These are phyloP conservation scores for Paraplagusia blochii DNA, from an alignment of 2,113 vertebrate species.

Conservation along the genomic window DNA sequence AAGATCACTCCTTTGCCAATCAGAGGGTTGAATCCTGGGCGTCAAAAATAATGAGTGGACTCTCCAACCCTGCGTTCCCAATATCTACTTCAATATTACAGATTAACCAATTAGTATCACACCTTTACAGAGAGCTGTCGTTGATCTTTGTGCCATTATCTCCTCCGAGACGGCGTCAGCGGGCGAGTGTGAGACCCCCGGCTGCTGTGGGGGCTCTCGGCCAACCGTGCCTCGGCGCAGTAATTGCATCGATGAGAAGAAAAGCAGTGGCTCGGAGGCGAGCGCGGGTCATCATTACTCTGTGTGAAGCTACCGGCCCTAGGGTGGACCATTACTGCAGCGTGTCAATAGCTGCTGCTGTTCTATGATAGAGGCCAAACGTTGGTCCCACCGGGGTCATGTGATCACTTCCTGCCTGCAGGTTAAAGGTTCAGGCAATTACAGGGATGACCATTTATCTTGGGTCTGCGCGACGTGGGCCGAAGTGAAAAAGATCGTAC, in stretches of 20 bases:
- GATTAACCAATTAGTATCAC: conserved; percentile 27
- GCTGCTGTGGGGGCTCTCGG: conserved; percentile 14
- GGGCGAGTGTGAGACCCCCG: conserved; percentile 15
- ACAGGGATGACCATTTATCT: conserved; percentile 49
- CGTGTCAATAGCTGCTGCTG: conserved; percentile 57
- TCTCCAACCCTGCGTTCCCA: conserved; percentile 15
- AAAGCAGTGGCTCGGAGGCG: conserved; percentile 45
- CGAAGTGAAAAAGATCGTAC: conserved; percentile 12
- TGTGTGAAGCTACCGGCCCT: conserved; percentile 50
- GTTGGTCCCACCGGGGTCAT: conserved; percentile 44
- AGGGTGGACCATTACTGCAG: conserved; percentile 59
- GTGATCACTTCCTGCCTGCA: conserved; percentile 58
- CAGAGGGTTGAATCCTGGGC: conserved; percentile 39
- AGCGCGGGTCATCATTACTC: conserved; percentile 64
- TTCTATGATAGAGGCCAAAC: conserved; percentile 49
- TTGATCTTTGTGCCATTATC: conserved; percentile 14
- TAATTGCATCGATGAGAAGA: conserved; percentile 65
- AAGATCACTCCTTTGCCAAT: too few species aligned
- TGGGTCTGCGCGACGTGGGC: conserved; percentile 28
- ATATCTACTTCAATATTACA: conserved; percentile 38
- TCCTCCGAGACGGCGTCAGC: conserved; percentile 12
- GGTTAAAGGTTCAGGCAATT: conserved; percentile 59
- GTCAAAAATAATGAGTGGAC: conserved; percentile 59
- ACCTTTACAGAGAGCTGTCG: background rate
- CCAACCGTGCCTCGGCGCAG: conserved; percentile 41